Percentiles rank a stretch among this genome's conserved stretches.
Conservation (phyloP, 2,888 invertebrate genomes). For the Fragum whitleyi region DNA sequence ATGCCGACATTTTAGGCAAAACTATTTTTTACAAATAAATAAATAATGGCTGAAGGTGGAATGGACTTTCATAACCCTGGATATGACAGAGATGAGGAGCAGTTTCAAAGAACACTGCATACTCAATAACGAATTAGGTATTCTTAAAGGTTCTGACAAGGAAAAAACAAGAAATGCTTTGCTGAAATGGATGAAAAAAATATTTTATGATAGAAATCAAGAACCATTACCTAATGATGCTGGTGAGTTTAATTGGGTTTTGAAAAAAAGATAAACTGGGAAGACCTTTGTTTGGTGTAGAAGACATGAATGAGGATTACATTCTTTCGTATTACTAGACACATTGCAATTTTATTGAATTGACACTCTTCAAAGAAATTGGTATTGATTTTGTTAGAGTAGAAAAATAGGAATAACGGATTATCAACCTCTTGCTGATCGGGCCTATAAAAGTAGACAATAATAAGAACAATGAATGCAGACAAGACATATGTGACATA, state of each 20-base stretch:
- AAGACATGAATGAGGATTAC: conserved; percentile 12
- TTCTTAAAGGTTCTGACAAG: conserved; percentile 36
- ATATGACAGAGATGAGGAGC: conserved; percentile 42
- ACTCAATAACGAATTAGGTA: conserved; percentile 37
- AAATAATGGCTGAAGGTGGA: no score
- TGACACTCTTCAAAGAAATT: conserved; percentile 43
- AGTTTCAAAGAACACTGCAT: conserved; percentile 45
- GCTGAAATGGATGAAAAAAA: conserved; percentile 32
- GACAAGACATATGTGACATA: conserved; percentile 36
- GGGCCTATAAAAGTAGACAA: conserved; percentile 33
- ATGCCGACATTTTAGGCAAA: conserved; percentile 13
- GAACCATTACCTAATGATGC: conserved; percentile 18
- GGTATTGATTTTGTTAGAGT: conserved; percentile 43
- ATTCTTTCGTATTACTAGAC: conserved; percentile 41
- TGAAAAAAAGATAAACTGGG: conserved; percentile 29
- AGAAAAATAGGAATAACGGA: conserved; percentile 36
- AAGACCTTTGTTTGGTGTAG: conserved; percentile 41
- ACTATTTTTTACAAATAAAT: conserved; percentile 5
- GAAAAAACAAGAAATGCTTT: conserved; percentile 26
- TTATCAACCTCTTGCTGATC: conserved; percentile 28
- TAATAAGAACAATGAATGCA: conserved; percentile 28
- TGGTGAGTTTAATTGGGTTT: neutral
- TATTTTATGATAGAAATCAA: conserved; percentile 49
- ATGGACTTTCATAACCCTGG: conserved; percentile 43
- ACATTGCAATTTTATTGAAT: conserved; percentile 33